Base-by-base conservation (phyloP, 2,888 invertebrate species). In the Beris chalybata region DNA sequence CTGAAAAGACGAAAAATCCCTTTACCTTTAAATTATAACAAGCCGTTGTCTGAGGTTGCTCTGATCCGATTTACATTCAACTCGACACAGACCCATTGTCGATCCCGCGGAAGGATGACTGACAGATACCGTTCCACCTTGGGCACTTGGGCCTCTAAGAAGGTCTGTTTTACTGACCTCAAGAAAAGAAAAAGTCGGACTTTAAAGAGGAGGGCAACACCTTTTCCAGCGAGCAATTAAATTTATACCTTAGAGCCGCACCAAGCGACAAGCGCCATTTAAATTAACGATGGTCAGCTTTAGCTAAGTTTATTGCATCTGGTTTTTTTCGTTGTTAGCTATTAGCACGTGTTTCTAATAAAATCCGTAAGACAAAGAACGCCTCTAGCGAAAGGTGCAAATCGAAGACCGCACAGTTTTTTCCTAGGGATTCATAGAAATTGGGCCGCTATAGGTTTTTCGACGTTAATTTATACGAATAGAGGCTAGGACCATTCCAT, bases 11-110 rank as follows among this genome's bases (percentile, higher is more conserved):
- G 54, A 63, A 44, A 13, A 63, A 64, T 53, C 64, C 54, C 44
- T 54, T 64, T 54, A 54, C 54, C 54, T 64, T 64, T 30, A 64
- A 64, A 53, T 64, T 64, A 64, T 64, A 64, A 54, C 55, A 15
- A 64, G 29, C 64, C 53, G 64, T 53, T 47, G n/a, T 52, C 15
- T 38, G 61, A 50, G 50, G 12, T 32, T 5, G 50, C 15, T 6
- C 47, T 32, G 48, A 61, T 61, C 52, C 50, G 38, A 61, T 61
- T 61, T 38, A 50, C 38, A 61, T 58, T 58, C 4, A 47, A 15
- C 45, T 12, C 29, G 5, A n/a, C 29, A 11, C 13, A 7, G 47
- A 15, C 15, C 52, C 12, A 22, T 52, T 9, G 4, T 6, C 5
- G 11, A 15, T 22, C 22, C 12, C 29, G 52, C n/a, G n/a, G 38